A percentile compares a stretch with the other conserved stretches of the same genome.
These are phyloP conservation scores for Theristus sp. DNA, from an alignment of 2,888 invertebrate species.

Conservation along the genomic window DNA sequence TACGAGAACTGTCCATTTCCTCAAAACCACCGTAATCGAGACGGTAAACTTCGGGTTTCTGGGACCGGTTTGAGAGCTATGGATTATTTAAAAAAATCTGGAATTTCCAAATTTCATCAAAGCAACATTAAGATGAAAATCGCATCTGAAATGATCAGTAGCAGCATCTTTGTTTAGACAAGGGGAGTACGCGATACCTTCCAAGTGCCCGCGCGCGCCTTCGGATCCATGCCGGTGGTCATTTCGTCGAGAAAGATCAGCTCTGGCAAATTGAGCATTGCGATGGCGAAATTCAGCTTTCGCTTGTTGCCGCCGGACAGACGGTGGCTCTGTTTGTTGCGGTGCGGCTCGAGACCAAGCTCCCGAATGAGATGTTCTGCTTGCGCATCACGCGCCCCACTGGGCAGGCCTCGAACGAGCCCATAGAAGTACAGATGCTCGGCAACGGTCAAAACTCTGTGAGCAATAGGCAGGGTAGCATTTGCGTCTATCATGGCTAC, in stretches of 20 bases:
- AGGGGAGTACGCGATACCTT: too few species aligned
- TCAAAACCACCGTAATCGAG: too few species aligned
- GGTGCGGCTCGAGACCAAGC: background rate
- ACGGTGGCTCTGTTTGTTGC: background rate
- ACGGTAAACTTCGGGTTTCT: too few species aligned
- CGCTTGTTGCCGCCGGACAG: slow-evolving; percentile 70
- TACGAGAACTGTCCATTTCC: too few species aligned
- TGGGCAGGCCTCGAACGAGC: background rate
- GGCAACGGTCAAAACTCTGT: background rate
- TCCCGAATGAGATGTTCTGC: background rate
- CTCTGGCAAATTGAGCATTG: slow-evolving; percentile 67
- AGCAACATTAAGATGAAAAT: too few species aligned
- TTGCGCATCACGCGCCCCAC: background rate
- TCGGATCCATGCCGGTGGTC: slow-evolving; percentile 9
- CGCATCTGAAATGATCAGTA: too few species aligned
- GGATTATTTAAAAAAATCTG: too few species aligned
- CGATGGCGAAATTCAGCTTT: slow-evolving; percentile 57
- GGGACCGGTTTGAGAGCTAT: too few species aligned
- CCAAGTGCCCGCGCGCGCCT: slow-evolving; percentile 43
- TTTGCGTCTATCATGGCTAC: too few species aligned
- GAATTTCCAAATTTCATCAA: too few species aligned
- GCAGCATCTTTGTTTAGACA: too few species aligned
- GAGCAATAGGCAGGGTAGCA: too few species aligned
- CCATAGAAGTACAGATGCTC: background rate
- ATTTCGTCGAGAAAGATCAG: slow-evolving; percentile 55